Conservation (phyloP, 2,113 vertebrate genomes). For the Sterrhoptilus dennistouni region DNA sequence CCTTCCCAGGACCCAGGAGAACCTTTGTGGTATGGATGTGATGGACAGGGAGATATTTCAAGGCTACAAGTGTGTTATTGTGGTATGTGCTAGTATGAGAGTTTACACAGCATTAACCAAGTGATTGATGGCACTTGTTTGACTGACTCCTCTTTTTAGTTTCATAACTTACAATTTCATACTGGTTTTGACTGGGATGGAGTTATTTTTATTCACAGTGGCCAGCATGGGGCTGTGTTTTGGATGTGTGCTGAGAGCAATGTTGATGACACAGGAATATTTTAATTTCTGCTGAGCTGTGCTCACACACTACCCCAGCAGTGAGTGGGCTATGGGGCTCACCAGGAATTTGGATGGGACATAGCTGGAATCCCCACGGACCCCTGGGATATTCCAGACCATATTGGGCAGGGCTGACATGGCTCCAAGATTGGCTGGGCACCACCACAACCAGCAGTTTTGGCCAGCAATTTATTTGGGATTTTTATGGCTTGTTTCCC, state of each 20-base stretch:
- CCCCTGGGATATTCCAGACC: neutral
- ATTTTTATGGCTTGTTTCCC: neutral
- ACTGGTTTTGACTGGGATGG: neutral
- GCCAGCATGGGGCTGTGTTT: neutral
- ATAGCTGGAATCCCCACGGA: rapidly evolving
- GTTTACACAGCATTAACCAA: neutral
- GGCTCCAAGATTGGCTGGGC: rapidly evolving
- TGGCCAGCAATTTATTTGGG: neutral
- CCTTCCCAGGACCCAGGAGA: neutral
- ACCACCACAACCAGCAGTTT: rapidly evolving
- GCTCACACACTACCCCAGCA: rapidly evolving
- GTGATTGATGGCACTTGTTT: rapidly evolving
- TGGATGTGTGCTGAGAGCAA: neutral
- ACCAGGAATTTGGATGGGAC: neutral
- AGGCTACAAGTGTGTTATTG: neutral
- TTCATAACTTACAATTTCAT: neutral
- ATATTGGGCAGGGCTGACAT: neutral
- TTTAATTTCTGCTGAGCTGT: neutral
- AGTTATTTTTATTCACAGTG: neutral
- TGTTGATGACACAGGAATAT: neutral
- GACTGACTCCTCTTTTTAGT: neutral
- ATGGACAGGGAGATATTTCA: neutral
- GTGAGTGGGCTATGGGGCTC: rapidly evolving
- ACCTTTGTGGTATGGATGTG: neutral
- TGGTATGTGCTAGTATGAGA: rapidly evolving